A percentile compares a stretch with the other conserved stretches of the same genome.
Evolutionary conservation across 2,888 invertebrate species (phyloP).

Genomic region (Yponomeuta sedellus): DNA sequence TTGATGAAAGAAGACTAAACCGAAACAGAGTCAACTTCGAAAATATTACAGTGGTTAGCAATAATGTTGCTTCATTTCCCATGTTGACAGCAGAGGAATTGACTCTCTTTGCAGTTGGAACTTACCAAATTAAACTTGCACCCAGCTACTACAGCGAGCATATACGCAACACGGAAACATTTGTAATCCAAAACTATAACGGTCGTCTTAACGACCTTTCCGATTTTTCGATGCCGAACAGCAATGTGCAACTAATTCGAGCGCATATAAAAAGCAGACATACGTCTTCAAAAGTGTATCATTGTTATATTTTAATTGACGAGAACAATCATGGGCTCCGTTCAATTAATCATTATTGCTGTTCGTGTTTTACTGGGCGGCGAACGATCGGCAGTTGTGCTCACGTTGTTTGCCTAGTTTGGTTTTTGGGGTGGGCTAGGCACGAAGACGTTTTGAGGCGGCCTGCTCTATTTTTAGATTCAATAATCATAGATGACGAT

Average conservation of each 20-base stretch:
- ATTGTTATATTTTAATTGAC: background rate
- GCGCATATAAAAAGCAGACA: constrained; percentile 20
- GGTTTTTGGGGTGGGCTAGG: constrained; percentile 19
- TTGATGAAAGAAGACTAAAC: constrained; percentile 17
- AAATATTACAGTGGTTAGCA: constrained; percentile 14
- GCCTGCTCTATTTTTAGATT: constrained; percentile 19
- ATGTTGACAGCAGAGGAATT: constrained; percentile 18
- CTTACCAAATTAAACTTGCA: constrained; percentile 21
- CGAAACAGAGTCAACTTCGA: constrained; percentile 16
- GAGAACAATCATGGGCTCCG: constrained; percentile 17
- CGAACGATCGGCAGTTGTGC: constrained; percentile 21
- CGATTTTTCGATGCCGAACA: constrained; percentile 11
- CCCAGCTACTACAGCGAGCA: constrained; percentile 8
- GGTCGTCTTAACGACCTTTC: constrained; percentile 14
- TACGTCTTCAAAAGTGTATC: constrained; percentile 17
- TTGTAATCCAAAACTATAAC: constrained; percentile 19
- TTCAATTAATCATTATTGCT: constrained; percentile 12
- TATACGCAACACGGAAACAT: constrained; percentile 18
- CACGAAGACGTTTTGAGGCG: constrained; percentile 12
- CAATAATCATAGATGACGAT: constrained; percentile 17
- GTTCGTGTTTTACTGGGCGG: constrained; percentile 18
- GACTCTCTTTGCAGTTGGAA: constrained; percentile 13
- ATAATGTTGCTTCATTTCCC: constrained; percentile 18
- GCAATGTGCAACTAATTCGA: constrained; percentile 19
- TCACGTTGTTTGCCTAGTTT: constrained; percentile 16